Percentiles rank a stretch among this genome's conserved stretches.
Conservation (phyloP, 2,797 vertebrate genomes). For the Trachurus trachurus region DNA sequence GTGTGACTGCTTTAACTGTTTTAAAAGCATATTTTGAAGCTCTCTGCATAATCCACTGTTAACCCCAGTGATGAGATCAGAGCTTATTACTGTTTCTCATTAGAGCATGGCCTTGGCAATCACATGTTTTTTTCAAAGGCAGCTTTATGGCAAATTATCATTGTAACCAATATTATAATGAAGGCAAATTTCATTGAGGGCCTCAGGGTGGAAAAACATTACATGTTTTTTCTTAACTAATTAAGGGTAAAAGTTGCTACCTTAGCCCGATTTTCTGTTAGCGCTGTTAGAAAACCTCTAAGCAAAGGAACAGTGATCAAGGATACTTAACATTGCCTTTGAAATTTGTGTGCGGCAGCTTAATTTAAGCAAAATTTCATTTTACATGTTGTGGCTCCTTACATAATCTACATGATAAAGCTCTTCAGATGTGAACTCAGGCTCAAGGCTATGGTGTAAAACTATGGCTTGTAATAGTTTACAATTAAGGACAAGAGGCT, state of each 20-base stretch:
- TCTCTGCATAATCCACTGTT: conserved; percentile 70
- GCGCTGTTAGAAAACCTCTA: conserved; percentile 54
- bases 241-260: conserved; percentile 68
- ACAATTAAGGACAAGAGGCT: neutral
- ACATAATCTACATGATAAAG: conserved; percentile 36
- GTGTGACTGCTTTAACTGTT: conserved; percentile 54
- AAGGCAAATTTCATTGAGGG: conserved; percentile 53
- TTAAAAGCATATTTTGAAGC: conserved; percentile 65
- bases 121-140: conserved; percentile 54
- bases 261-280: conserved; percentile 46
- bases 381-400: conserved; percentile 9
- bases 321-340: conserved; percentile 53
- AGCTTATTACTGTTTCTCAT: conserved; percentile 70
- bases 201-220: conserved; percentile 55
- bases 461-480: conserved; percentile 23
- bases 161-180: conserved; percentile 71
- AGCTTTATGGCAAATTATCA: conserved; percentile 60
- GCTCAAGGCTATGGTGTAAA: conserved; percentile 26
- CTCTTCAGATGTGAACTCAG: neutral
- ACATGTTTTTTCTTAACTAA: conserved; percentile 51
- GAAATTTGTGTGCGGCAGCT: conserved; percentile 38
- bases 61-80: conserved; percentile 75
- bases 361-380: conserved; percentile 43
- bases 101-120: conserved; percentile 66
- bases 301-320: conserved; percentile 63